Base-by-base conservation (phyloP, 2,888 invertebrate species). In the Biston stratarius region DNA sequence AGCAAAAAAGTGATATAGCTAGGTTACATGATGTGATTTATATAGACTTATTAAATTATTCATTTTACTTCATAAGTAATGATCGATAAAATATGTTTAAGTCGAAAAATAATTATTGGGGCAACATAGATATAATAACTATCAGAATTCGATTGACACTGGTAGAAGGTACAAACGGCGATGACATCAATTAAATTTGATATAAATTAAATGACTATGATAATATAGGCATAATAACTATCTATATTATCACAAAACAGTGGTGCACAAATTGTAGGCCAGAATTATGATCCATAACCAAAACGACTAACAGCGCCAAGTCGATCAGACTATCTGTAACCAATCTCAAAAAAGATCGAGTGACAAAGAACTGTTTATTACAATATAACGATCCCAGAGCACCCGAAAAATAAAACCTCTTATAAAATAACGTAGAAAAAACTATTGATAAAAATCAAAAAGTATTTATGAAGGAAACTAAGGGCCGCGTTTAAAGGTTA, bases 301-400 rank as follows among this genome's bases (percentile, higher is more conserved):
- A 67, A 59, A 53, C 24, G 8, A 38, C 44, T 15, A 40, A 87
- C 86, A 90, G 89, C 90, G 88, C 88, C 89, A 84, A 81, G 80
- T 74, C 78, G 78, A 85, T 81, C 82, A 74, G 81, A 82, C 86
- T 85, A 92, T 89, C 88, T 74, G 77, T 75, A 78, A 81, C 83
- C 82, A 90, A 72, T 90, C 89, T 88, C 79, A 71, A 88, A 87
- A n/a, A 90, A 91, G 92, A 93, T 94, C 93, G 82, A 82, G 92
- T 93, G 91, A 90, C 93, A 91, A 93, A 88, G 86, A 87, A 83
- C 90, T 91, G 91, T 93, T 92, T 93, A 93, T 92, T 90, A 90
- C 88, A 78, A 90, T 90, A 89, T 92, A 91, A 91, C 91, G 87
- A 92, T 87, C 87, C 81, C 81, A 75, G 79, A 85, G 91, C 92